Percentiles rank a stretch among this genome's conserved stretches.
Evolutionary conservation across 30 jellyfish, hydroid and myxozoan species (phyloP).

Genomic region (Aurelia aurita complex sp. Pacific): DNA sequence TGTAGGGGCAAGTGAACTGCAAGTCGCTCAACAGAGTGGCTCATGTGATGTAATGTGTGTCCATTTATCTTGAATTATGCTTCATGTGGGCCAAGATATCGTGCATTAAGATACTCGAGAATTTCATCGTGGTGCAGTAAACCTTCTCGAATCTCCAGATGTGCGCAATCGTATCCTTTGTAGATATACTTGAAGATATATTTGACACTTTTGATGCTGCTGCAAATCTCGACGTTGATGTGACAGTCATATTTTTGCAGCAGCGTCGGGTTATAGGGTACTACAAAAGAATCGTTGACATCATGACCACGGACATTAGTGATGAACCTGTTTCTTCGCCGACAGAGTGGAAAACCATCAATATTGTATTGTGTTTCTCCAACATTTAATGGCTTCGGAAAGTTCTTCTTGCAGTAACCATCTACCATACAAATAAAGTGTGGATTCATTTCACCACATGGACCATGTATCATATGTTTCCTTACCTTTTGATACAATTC

Average conservation of each 20-base stretch:
- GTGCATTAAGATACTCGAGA: slow-evolving; percentile 13
- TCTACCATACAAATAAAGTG: too few species aligned
- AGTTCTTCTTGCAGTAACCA: too few species aligned
- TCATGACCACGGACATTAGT: neutral
- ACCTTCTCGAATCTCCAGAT: neutral
- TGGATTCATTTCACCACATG: too few species aligned
- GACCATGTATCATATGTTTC: too few species aligned
- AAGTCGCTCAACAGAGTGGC: slow-evolving; percentile 52
- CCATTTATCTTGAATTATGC: slow-evolving; percentile 3
- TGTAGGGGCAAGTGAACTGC: slow-evolving; percentile 62
- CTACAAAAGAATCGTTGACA: neutral
- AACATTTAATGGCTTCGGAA: too few species aligned
- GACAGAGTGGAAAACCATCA: slow-evolving; percentile 69
- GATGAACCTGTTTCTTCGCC: slow-evolving; percentile 27
- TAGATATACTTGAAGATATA: slow-evolving; percentile 68
- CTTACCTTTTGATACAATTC: too few species aligned
- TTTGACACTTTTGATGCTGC: slow-evolving; percentile 53
- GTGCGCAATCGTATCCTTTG: slow-evolving; percentile 72
- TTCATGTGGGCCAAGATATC: slow-evolving; percentile 42
- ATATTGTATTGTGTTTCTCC: slow-evolving; percentile 3
- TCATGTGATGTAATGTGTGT: neutral
- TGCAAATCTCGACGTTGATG: slow-evolving; percentile 66
- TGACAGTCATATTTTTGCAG: slow-evolving; percentile 55
- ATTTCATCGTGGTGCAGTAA: neutral
- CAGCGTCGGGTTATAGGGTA: slow-evolving; percentile 56